phyloP scores from a whole-genome alignment of 30 jellyfish, hydroid and myxozoan genomes.

The Hydra vulgaris region DNA sequence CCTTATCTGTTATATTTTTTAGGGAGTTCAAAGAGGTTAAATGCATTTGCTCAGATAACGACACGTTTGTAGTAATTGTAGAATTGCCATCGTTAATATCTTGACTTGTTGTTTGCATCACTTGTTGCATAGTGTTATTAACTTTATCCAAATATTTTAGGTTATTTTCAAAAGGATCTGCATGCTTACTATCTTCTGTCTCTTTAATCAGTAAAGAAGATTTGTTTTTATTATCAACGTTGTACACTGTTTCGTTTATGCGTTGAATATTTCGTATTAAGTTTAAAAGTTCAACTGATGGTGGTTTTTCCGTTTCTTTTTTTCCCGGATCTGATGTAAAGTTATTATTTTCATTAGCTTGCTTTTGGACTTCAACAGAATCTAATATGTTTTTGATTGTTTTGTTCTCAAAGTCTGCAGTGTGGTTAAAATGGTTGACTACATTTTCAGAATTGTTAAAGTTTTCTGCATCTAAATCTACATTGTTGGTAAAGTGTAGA shows the following conservation, averaged over 20 bases:
- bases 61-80: too few relatives aligned
- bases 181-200: not conserved
- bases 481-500: too few relatives aligned
- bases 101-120: too few relatives aligned
- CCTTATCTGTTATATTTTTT: too few relatives aligned
- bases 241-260: not conserved
- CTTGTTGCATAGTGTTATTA: too few relatives aligned
- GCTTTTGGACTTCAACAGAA: too few relatives aligned
- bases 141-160: too few relatives aligned
- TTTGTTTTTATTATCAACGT: not conserved
- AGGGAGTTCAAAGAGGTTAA: too few relatives aligned
- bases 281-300: not conserved
- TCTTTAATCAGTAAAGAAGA: not conserved
- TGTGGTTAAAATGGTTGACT: not conserved
- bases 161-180: not conserved
- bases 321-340: not conserved
- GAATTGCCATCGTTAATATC: too few relatives aligned
- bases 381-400: not conserved
- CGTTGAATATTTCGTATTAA: not conserved
- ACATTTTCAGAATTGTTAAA: not conserved
- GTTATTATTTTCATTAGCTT: too few relatives aligned
- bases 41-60: too few relatives aligned
- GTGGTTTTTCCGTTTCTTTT: not conserved
- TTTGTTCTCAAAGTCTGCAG: not conserved
- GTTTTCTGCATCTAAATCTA: too few relatives aligned